Base-by-base conservation (phyloP, 2,113 vertebrate species). In the Caloenas nicobarica region DNA sequence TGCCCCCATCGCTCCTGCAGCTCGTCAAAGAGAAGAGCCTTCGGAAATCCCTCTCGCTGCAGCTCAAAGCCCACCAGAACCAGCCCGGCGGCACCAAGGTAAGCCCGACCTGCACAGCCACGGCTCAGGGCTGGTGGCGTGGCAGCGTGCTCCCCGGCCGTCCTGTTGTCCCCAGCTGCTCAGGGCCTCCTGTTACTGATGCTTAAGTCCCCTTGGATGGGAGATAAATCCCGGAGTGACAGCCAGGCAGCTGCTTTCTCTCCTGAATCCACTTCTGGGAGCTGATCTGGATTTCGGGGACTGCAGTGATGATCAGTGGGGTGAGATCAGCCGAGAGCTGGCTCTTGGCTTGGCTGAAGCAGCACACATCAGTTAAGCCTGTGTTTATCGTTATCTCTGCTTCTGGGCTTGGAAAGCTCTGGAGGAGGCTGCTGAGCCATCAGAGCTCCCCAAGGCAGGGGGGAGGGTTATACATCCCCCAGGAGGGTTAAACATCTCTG, bases 11-110 rank as follows among this genome's bases (percentile, higher is more conserved):
- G 9, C 98, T 99, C 65, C 98, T 99, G 81, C 99, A 99, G 91
- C 98, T 98, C 68, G 97, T 99, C 96, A 99, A 99, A 92, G 99
- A 99, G 97, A 99, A 99, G 97, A 99, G 98, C 68, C 98, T 99
- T 83, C 99, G 99, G 71, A 99, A 99, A 97, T 98, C 98, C 42
- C 98, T 99, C 50, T 99, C 99, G 9, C 99, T 99, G 97, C 98
- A 99, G 95, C 98, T 99, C 84, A 99, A 99, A 97, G 99, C 98
- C 46, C 99, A 99, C 96, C 99, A 99, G 98, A 99, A 98, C 90
- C 99, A 99, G 92, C 98, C 99, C 57, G 98, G 98, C 0, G 97
- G 99, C 93, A 99, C 98, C 98, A 99, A 99, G 99, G 99, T 99
- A 97, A 94, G 93, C 54, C 62, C 60, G 36, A 51, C 34, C 28